Evolutionary conservation across 2,888 invertebrate species (phyloP).

Genomic region (Cetonia aurata): DNA sequence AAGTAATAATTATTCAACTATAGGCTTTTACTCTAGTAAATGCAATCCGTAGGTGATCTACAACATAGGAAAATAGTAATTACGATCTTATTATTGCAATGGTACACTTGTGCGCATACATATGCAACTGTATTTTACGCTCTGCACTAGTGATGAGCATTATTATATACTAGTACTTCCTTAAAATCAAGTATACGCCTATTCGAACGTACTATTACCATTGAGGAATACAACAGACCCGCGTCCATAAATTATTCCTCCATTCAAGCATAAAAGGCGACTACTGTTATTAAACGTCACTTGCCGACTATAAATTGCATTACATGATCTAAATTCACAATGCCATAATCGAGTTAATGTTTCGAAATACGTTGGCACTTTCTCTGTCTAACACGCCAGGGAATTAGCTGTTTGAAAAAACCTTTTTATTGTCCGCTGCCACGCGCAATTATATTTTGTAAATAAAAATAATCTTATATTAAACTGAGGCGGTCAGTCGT

Average conservation of each 20-base stretch:
- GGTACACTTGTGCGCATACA: too few relatives aligned
- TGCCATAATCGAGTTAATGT: constrained; percentile 17
- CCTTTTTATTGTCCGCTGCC: background rate
- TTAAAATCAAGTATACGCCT: constrained; percentile 11
- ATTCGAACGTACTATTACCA: constrained; percentile 8
- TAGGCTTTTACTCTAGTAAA: too few relatives aligned
- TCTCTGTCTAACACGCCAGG: background rate
- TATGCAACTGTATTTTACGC: too few relatives aligned
- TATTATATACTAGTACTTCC: background rate
- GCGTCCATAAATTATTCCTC: constrained; percentile 23
- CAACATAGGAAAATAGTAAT: too few relatives aligned
- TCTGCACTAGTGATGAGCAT: background rate
- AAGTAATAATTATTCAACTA: too few relatives aligned
- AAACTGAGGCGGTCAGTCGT: background rate
- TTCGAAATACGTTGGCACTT: constrained; percentile 5
- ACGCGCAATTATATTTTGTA: constrained; percentile 6
- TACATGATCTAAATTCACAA: constrained; percentile 18
- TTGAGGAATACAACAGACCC: constrained; percentile 5
- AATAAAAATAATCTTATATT: background rate
- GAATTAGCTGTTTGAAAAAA: background rate
- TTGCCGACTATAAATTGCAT: constrained; percentile 28
- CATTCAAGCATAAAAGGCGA: constrained; percentile 31
- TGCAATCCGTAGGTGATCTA: too few relatives aligned
- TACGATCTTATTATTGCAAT: too few relatives aligned
- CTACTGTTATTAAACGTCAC: constrained; percentile 33